Evolutionary conservation across 2,797 vertebrate species (phyloP).

Genomic region (Eospalax fontanierii): DNA sequence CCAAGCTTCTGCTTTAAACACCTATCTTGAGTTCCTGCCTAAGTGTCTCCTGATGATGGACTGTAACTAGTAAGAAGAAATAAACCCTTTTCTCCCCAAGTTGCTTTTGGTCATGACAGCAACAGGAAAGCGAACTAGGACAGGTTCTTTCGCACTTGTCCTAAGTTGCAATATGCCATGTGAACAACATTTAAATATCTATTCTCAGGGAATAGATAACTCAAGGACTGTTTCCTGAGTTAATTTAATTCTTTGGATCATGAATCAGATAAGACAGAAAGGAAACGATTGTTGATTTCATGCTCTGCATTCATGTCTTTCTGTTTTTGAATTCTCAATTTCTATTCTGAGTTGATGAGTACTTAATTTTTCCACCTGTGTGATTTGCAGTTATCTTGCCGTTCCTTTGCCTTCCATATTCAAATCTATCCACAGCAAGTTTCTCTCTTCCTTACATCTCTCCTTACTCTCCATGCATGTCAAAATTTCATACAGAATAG

Average conservation of each 20-base stretch:
- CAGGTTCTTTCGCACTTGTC: not conserved
- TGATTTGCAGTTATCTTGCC: not conserved
- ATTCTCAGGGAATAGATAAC: not conserved
- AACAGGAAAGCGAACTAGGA: too few relatives aligned
- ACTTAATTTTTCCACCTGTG: not conserved
- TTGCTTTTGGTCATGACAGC: too few relatives aligned
- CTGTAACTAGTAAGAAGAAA: too few relatives aligned
- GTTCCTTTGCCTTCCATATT: not conserved
- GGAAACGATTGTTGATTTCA: not conserved
- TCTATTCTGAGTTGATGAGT: not conserved
- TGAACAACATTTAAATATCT: not conserved
- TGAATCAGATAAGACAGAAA: constrained; percentile 6
- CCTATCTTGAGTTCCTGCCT: too few relatives aligned
- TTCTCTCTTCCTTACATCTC: not conserved
- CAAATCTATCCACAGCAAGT: not conserved
- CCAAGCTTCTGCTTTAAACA: too few relatives aligned
- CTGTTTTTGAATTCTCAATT: not conserved
- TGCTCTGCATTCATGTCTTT: not conserved
- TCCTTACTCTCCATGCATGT: not conserved
- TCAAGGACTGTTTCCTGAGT: not conserved
- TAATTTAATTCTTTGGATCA: constrained; percentile 11
- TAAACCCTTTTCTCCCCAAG: too few relatives aligned
- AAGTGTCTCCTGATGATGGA: too few relatives aligned
- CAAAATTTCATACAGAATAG: not conserved
- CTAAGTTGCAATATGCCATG: not conserved